Percentiles rank a stretch among this genome's conserved stretches.
These are phyloP conservation scores for Idaea dimidiata DNA, from an alignment of 2,888 invertebrate genomes.

Conservation along the genomic window DNA sequence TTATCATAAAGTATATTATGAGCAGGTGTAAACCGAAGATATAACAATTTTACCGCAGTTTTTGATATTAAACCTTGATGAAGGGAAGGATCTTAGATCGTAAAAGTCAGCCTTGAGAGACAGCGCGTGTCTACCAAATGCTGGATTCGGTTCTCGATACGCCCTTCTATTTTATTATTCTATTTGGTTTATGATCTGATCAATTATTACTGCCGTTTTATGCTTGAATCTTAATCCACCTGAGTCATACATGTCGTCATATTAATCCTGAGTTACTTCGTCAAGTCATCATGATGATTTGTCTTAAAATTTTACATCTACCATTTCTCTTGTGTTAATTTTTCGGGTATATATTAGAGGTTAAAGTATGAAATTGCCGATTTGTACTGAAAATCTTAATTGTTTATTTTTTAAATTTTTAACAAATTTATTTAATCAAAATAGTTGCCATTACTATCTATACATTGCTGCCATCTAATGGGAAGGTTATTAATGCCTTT, in stretches of 20 bases:
- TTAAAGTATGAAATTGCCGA: too few species aligned
- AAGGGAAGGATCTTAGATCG: conserved; percentile 29
- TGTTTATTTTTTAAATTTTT: too few species aligned
- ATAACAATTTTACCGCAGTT: conserved; percentile 31
- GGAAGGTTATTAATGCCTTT: too few species aligned
- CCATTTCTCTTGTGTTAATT: background rate
- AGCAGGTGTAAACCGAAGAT: conserved; percentile 12
- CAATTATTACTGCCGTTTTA: conserved; percentile 2
- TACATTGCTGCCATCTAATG: too few species aligned
- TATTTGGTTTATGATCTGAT: conserved; percentile 2
- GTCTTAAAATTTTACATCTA: background rate
- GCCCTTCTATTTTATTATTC: conserved; percentile 17
- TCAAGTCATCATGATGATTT: conserved; percentile 6
- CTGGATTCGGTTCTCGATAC: conserved; percentile 21
- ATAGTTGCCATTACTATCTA: too few species aligned
- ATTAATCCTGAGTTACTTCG: conserved; percentile 7
- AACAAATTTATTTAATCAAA: too few species aligned
- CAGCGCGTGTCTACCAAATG: conserved; percentile 26
- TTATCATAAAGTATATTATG: conserved; percentile 1
- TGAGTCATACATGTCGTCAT: background rate
- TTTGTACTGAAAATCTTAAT: too few species aligned
- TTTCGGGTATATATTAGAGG: background rate
- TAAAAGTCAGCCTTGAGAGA: conserved; percentile 32
- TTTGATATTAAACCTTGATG: conserved; percentile 28
- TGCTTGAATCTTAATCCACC: background rate